Percentiles rank a stretch among this genome's conserved stretches.
Conservation (phyloP, 2,797 vertebrate species). For the Corythornis leucogaster region DNA sequence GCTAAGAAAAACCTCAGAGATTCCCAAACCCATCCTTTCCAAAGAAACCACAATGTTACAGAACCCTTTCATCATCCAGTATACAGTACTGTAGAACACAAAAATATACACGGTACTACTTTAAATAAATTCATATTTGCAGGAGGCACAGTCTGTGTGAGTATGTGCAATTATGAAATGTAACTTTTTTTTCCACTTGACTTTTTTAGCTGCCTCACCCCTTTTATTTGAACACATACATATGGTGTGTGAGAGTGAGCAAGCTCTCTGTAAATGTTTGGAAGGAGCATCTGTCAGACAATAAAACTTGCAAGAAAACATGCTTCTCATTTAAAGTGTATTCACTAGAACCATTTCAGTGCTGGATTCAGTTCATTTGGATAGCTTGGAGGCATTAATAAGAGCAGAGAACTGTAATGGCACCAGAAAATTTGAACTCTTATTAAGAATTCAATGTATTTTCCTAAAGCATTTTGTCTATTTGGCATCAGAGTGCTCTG, state of each 20-base stretch:
- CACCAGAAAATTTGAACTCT: constrained; percentile 38
- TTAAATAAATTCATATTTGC: constrained; percentile 53
- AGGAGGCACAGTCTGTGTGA: constrained; percentile 48
- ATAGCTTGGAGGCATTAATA: constrained; percentile 62
- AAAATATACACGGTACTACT: constrained; percentile 42
- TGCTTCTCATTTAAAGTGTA: constrained; percentile 65
- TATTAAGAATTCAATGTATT: constrained; percentile 14
- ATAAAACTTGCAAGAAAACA: constrained; percentile 68
- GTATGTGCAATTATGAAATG: constrained; percentile 56
- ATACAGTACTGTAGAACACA: constrained; percentile 3
- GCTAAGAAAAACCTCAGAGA: constrained; percentile 40
- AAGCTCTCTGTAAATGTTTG: constrained; percentile 67
- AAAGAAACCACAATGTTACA: constrained; percentile 65
- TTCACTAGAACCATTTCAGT: constrained; percentile 39
- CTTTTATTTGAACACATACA: constrained; percentile 64
- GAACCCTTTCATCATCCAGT: constrained; percentile 47
- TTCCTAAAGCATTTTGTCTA: constrained; percentile 47
- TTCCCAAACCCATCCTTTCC: constrained; percentile 58
- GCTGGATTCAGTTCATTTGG: constrained; percentile 52
- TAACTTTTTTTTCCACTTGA: constrained; percentile 48
- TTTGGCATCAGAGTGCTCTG: constrained; percentile 35
- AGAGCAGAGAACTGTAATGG: constrained; percentile 50
- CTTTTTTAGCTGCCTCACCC: constrained; percentile 65
- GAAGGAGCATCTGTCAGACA: constrained; percentile 70
- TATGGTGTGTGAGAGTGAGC: constrained; percentile 55